Conservation (phyloP, 92 coral and sea anemone genomes). For the Plumapathes pennacea region DNA sequence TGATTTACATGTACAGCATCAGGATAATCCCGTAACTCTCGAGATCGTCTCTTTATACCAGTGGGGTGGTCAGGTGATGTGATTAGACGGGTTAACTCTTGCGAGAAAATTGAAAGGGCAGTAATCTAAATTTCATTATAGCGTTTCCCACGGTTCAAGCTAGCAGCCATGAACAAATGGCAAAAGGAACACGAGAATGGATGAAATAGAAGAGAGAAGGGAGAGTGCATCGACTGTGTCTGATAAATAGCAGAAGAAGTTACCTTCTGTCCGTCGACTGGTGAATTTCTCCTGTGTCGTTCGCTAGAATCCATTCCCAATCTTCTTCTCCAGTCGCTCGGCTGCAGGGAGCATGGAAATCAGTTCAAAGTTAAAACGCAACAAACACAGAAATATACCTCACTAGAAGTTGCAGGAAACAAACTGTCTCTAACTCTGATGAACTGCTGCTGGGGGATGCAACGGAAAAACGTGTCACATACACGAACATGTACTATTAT, state of each 20-base stretch:
- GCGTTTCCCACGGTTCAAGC: too few relatives aligned
- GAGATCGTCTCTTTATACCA: too few relatives aligned
- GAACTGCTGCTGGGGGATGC: neutral
- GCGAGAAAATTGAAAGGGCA: too few relatives aligned
- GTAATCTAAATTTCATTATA: too few relatives aligned
- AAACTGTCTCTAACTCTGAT: neutral
- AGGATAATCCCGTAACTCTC: too few relatives aligned
- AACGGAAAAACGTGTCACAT: neutral
- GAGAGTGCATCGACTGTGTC: too few relatives aligned
- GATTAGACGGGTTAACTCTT: too few relatives aligned
- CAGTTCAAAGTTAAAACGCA: neutral
- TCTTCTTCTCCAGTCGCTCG: conserved; percentile 46
- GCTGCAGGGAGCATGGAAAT: neutral
- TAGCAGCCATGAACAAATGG: too few relatives aligned
- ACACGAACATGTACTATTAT: neutral
- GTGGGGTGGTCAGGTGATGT: too few relatives aligned
- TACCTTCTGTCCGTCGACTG: conserved; percentile 68
- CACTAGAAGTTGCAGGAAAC: neutral
- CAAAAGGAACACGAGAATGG: too few relatives aligned
- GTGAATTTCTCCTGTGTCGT: conserved; percentile 68
- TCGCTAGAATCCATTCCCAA: conserved; percentile 85
- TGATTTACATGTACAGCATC: neutral
- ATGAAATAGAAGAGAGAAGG: too few relatives aligned
- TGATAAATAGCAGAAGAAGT: too few relatives aligned
- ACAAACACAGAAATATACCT: neutral